phyloP scores from a whole-genome alignment of 2,113 vertebrate species.

The Dolichallabes microphthalmus region DNA sequence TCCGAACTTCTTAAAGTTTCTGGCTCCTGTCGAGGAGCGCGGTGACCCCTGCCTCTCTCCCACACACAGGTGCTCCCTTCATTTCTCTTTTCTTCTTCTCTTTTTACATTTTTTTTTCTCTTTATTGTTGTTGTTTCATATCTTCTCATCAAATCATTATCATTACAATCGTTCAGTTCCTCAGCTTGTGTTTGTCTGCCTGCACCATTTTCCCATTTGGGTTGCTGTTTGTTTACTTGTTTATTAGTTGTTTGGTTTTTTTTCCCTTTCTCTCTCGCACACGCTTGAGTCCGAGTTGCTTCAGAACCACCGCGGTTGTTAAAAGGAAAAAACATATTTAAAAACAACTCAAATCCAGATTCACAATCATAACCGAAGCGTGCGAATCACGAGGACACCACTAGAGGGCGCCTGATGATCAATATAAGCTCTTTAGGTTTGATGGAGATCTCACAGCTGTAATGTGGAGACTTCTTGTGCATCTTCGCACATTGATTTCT shows the following conservation, averaged over 20 bases:
- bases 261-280: too few species aligned
- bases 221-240: too few species aligned
- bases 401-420: neutral
- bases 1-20: conserved; percentile 99
- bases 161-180: too few species aligned
- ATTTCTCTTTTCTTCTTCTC: neutral
- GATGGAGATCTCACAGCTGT: neutral
- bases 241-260: too few species aligned
- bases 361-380: neutral
- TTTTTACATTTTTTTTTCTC: neutral
- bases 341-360: too few species aligned
- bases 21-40: conserved; percentile 93
- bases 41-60: conserved; percentile 84
- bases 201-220: too few species aligned
- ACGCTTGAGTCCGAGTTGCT: too few species aligned
- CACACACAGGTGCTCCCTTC: conserved; percentile 61
- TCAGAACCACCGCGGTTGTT: too few species aligned
- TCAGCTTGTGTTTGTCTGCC: too few species aligned
- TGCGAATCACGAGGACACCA: neutral
- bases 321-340: too few species aligned
- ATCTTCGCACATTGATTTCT: neutral
- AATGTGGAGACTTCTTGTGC: too few species aligned
- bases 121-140: too few species aligned
- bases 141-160: neutral
- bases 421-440: neutral